A percentile compares a stretch with the other conserved stretches of the same genome.
These are phyloP conservation scores for Pilophorus perplexus DNA, from an alignment of 2,888 invertebrate genomes.

Conservation along the genomic window DNA sequence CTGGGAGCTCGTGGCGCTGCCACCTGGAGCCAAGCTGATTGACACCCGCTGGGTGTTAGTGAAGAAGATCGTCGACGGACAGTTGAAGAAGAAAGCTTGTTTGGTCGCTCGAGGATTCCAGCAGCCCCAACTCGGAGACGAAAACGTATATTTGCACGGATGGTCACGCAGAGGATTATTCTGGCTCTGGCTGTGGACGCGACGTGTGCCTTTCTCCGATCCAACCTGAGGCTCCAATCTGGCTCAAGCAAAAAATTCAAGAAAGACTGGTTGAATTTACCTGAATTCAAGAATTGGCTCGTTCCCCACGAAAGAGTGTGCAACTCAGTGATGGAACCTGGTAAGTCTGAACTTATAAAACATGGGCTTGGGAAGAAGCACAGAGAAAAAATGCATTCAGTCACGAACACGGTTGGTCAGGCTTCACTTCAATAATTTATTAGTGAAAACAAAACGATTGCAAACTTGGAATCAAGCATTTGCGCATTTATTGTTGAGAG, in stretches of 20 bases:
- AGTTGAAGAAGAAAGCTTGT: conserved; percentile 17
- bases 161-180: neutral
- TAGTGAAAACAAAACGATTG: no score
- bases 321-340: neutral
- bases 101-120: conserved; percentile 37
- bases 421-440: no score
- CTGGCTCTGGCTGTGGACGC: conserved; percentile 22
- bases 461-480: no score
- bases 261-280: no score
- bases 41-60: conserved; percentile 38
- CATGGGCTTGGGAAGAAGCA: neutral
- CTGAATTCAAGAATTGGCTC: no score
- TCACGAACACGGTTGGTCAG: no score
- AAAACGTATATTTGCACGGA: conserved; percentile 24
- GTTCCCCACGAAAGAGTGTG: no score
- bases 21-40: conserved; percentile 2
- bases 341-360: neutral
- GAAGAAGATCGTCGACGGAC: conserved; percentile 2
- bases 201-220: no score
- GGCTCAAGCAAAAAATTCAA: no score
- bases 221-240: no score
- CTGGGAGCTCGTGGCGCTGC: conserved; percentile 33
- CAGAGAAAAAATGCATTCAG: neutral
- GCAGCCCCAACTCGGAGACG: conserved; percentile 28
- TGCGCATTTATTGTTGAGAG: no score